A percentile compares a stretch with the other conserved stretches of the same genome.
phyloP scores from a whole-genome alignment of 2,113 vertebrate genomes.

The Jacana jacana region DNA sequence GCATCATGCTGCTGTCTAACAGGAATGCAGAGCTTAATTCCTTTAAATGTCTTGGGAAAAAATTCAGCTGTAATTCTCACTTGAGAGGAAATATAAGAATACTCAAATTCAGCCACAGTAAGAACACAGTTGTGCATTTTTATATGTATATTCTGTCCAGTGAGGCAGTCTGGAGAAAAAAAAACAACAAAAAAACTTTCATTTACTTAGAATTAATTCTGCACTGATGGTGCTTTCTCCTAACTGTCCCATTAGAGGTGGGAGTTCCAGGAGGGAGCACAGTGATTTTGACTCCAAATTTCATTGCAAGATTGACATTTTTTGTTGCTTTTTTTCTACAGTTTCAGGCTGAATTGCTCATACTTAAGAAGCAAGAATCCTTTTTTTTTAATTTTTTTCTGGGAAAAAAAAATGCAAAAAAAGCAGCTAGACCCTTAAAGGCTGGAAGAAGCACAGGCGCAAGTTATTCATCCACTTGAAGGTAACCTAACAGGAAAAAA shows the following conservation, averaged over 20 bases:
- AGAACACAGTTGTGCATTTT: neutral
- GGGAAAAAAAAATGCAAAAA: neutral
- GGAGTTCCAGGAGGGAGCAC: neutral
- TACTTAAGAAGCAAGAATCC: neutral
- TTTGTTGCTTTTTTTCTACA: neutral
- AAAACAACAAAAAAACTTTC: neutral
- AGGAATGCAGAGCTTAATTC: neutral
- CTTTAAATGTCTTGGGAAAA: neutral
- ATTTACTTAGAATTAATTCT: neutral
- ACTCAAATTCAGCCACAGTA: neutral
- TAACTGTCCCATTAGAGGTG: neutral
- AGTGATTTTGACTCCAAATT: neutral
- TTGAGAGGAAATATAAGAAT: neutral
- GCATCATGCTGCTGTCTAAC: neutral
- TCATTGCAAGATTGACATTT: neutral
- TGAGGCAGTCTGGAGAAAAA: neutral
- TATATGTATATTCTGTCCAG: neutral
- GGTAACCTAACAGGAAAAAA: neutral
- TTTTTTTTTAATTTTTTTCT: neutral
- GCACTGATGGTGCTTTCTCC: neutral
- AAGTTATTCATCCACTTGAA: neutral
- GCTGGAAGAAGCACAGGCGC: neutral
- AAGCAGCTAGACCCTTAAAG: neutral
- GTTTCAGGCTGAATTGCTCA: neutral
- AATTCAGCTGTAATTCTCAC: neutral